phyloP scores from a whole-genome alignment of 2,888 invertebrate species.

The Sphinx pinastri region DNA sequence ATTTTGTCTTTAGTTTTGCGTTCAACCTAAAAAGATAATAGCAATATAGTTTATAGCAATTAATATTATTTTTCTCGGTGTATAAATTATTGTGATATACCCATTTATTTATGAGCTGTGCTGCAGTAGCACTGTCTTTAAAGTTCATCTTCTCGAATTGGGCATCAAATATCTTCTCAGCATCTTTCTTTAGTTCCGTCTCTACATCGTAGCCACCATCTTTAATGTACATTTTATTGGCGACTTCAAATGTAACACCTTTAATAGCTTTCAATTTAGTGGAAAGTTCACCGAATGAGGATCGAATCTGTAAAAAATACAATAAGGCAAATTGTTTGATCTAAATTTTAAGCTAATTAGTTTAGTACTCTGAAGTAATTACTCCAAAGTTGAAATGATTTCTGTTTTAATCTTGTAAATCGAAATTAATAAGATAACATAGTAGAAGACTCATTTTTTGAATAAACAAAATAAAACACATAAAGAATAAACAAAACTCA shows the following conservation, averaged over 20 bases:
- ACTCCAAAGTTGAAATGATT: no score
- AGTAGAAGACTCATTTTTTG: no score
- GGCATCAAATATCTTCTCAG: constrained; percentile 85
- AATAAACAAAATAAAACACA: no score
- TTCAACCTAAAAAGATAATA: constrained; percentile 77
- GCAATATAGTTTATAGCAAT: neutral
- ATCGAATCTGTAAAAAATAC: constrained; percentile 62
- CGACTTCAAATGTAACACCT: constrained; percentile 86
- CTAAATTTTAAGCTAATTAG: neutral
- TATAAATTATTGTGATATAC: constrained; percentile 56
- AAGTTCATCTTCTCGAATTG: constrained; percentile 87
- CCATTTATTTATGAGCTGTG: constrained; percentile 90
- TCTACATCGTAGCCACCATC: constrained; percentile 78
- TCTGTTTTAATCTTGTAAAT: no score
- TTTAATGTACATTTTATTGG: no score
- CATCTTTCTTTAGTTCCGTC: constrained; percentile 80
- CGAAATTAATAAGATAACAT: no score
- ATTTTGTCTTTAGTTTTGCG: constrained; percentile 92
- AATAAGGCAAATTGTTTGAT: neutral
- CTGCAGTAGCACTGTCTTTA: constrained; percentile 67
- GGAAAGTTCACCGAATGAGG: constrained; percentile 61
- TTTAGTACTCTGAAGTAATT: no score
- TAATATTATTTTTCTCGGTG: neutral
- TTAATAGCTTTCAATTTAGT: constrained; percentile 62
- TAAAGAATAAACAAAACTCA: no score